These are phyloP conservation scores for Lonchura striata DNA, from an alignment of 2,113 vertebrate genomes.

Conservation along the genomic window DNA sequence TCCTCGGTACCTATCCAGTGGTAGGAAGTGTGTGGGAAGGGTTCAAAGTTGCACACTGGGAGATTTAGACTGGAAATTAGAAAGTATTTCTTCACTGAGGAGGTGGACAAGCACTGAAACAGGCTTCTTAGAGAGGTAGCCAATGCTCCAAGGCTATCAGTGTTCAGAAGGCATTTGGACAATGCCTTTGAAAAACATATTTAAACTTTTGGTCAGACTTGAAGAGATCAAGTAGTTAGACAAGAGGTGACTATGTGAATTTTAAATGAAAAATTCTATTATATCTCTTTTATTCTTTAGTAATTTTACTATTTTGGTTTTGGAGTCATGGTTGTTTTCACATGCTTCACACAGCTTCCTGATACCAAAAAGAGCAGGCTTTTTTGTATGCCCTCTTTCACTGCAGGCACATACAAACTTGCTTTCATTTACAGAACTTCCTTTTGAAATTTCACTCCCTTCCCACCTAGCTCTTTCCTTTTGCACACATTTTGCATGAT, in stretches of 20 bases:
- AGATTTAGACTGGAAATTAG: not conserved
- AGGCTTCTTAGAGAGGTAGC: not conserved
- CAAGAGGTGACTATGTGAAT: not conserved
- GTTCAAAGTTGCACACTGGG: not conserved
- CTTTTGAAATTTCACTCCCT: not conserved
- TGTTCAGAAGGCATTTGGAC: not conserved
- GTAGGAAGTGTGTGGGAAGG: not conserved
- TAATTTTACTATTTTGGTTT: not conserved
- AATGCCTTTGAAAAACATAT: too few relatives aligned
- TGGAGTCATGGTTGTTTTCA: not conserved
- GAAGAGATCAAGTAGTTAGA: not conserved
- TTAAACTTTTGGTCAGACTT: not conserved
- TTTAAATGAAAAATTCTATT: not conserved
- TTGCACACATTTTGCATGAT: not conserved
- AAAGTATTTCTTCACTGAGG: not conserved
- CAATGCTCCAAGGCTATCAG: accelerated
- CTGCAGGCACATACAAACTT: not conserved
- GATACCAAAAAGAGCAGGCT: not conserved
- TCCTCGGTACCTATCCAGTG: not conserved
- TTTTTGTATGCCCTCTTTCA: not conserved
- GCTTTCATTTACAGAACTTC: not conserved
- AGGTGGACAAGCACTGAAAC: not conserved
- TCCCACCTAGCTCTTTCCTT: not conserved
- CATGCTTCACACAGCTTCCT: not conserved
- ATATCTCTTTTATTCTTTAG: not conserved